phyloP scores from a whole-genome alignment of 2,888 invertebrate genomes.

The Hoplodrina blanda region DNA sequence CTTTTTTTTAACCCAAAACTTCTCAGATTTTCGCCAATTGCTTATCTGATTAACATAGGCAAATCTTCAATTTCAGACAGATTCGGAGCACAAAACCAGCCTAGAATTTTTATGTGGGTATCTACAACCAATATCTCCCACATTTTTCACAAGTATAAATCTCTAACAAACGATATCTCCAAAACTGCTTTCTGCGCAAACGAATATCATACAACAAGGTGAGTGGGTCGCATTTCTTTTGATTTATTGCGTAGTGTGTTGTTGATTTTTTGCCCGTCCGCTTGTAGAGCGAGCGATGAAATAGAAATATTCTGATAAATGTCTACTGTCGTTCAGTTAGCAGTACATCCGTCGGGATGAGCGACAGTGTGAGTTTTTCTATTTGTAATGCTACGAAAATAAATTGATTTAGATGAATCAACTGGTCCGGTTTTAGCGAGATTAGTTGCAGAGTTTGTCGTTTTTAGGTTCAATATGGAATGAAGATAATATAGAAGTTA shows the following conservation, averaged over 20 bases:
- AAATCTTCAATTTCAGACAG: background rate
- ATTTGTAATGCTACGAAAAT: slow-evolving; percentile 47
- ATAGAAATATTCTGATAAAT: slow-evolving; percentile 48
- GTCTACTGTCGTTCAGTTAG: slow-evolving; percentile 28
- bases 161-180: slow-evolving; percentile 8
- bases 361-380: slow-evolving; percentile 30
- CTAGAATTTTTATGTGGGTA: slow-evolving; percentile 3
- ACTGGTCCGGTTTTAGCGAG: slow-evolving; percentile 30
- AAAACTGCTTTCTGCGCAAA: slow-evolving; percentile 35
- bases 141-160: slow-evolving; percentile 11
- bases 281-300: slow-evolving; percentile 42
- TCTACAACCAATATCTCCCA: slow-evolving; percentile 13
- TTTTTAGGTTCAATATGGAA: slow-evolving; percentile 1
- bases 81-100: background rate
- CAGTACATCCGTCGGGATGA: slow-evolving; percentile 36
- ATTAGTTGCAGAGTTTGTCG: slow-evolving; percentile 20
- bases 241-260: slow-evolving; percentile 59
- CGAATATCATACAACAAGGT: slow-evolving; percentile 28
- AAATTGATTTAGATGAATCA: slow-evolving; percentile 46
- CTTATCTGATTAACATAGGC: background rate
- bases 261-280: slow-evolving; percentile 51
- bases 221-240: slow-evolving; percentile 50
- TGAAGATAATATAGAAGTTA: slow-evolving; percentile 1
- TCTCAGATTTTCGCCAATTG: background rate
- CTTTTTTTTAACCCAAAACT: background rate